Percentiles rank a stretch among this genome's conserved stretches.
These are phyloP conservation scores for Babylonia areolata DNA, from an alignment of 1,140 invertebrate species.

Conservation along the genomic window DNA sequence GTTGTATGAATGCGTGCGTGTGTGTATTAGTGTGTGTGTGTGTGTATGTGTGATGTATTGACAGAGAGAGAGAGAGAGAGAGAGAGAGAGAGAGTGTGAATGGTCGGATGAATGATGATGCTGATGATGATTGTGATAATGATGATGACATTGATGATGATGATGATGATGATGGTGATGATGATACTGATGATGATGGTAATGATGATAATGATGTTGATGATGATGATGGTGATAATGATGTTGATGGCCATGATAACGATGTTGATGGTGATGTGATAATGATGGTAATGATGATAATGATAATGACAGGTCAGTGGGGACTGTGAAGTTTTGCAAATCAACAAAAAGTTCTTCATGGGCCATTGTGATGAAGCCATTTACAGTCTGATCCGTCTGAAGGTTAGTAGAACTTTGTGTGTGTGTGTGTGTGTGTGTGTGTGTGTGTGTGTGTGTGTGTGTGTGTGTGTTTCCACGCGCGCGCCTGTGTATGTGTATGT, in stretches of 20 bases:
- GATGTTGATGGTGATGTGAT: neutral
- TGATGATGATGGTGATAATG: slow-evolving; percentile 11
- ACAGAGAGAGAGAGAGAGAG: too few relatives aligned
- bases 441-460: neutral
- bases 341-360: slow-evolving; percentile 73
- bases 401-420: slow-evolving; percentile 59
- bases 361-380: slow-evolving; percentile 70
- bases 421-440: neutral
- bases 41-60: too few relatives aligned
- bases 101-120: slow-evolving; percentile 10
- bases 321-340: slow-evolving; percentile 71
- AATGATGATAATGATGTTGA: slow-evolving; percentile 1
- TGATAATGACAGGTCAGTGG: slow-evolving; percentile 63
- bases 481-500: neutral
- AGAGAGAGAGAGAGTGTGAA: too few relatives aligned
- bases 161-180: slow-evolving; percentile 16
- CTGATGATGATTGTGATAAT: neutral
- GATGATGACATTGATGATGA: slow-evolving; percentile 41
- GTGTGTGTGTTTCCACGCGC: neutral
- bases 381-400: slow-evolving; percentile 66
- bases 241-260: neutral
- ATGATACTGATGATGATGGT: neutral
- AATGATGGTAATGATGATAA: slow-evolving; percentile 15
- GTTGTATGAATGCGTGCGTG: too few relatives aligned
- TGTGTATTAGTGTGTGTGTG: too few relatives aligned